Conservation (phyloP, 37 sponge, comb jelly and placozoan species). For the Chondrosia reniformis region DNA sequence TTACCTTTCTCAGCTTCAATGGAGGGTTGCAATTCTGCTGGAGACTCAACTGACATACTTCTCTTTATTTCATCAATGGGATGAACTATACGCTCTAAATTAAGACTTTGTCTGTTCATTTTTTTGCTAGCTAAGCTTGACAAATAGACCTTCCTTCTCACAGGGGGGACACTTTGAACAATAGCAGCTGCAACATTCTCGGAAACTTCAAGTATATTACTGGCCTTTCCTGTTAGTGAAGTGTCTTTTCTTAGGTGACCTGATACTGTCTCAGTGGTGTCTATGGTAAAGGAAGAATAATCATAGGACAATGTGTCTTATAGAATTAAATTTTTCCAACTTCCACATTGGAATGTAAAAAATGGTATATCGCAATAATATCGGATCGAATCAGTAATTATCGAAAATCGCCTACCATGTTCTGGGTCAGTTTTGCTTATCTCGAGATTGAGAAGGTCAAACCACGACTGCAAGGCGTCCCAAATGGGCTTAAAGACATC, state of each 20-base stretch:
- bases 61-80: neutral
- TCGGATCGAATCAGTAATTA: no score
- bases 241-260: no score
- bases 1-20: no score
- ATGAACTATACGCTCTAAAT: neutral
- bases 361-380: no score
- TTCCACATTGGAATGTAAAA: no score
- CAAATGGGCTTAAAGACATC: constrained; percentile 68
- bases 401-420: neutral
- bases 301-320: no score
- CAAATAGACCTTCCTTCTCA: constrained; percentile 46
- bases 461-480: constrained; percentile 73
- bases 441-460: constrained; percentile 67
- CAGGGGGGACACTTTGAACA: constrained; percentile 54
- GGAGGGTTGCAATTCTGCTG: no score
- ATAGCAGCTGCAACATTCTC: constrained; percentile 70
- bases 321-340: no score
- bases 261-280: no score
- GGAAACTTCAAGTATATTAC: no score
- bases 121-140: neutral
- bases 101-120: constrained; percentile 9
- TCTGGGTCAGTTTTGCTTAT: constrained; percentile 20
- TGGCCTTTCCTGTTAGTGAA: no score
- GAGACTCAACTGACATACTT: neutral
- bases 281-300: no score